These are phyloP conservation scores for Procambarus clarkii DNA, from an alignment of 1,140 invertebrate genomes.

Conservation along the genomic window DNA sequence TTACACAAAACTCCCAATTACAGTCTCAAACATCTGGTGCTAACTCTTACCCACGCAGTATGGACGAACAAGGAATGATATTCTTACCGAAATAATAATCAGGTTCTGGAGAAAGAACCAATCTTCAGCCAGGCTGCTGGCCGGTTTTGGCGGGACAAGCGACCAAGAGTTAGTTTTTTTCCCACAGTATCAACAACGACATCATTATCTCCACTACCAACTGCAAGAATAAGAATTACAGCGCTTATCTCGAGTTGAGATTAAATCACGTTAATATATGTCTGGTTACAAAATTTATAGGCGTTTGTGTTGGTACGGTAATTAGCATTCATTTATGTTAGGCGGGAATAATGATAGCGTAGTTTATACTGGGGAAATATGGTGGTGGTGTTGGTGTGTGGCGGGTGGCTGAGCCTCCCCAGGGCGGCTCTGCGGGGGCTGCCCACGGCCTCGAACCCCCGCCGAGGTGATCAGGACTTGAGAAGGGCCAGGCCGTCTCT, in stretches of 20 bases:
- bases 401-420: slow-evolving; percentile 1
- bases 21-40: neutral
- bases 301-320: neutral
- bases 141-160: too few relatives aligned
- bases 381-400: neutral
- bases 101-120: too few relatives aligned
- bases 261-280: neutral
- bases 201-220: too few relatives aligned
- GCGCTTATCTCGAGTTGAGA: neutral
- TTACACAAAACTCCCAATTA: neutral
- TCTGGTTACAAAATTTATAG: neutral
- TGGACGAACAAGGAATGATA: too few relatives aligned
- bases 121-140: too few relatives aligned
- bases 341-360: slow-evolving; percentile 14
- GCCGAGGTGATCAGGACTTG: slow-evolving; percentile 41
- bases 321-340: slow-evolving; percentile 3
- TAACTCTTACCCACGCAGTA: neutral
- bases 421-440: slow-evolving; percentile 35
- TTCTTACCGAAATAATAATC: too few relatives aligned
- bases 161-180: too few relatives aligned
- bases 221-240: neutral
- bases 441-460: slow-evolving; percentile 7
- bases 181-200: too few relatives aligned
- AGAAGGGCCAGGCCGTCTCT: slow-evolving; percentile 18
- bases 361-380: neutral